phyloP scores from a whole-genome alignment of 2,888 invertebrate species.

The Mimas tiliae region DNA sequence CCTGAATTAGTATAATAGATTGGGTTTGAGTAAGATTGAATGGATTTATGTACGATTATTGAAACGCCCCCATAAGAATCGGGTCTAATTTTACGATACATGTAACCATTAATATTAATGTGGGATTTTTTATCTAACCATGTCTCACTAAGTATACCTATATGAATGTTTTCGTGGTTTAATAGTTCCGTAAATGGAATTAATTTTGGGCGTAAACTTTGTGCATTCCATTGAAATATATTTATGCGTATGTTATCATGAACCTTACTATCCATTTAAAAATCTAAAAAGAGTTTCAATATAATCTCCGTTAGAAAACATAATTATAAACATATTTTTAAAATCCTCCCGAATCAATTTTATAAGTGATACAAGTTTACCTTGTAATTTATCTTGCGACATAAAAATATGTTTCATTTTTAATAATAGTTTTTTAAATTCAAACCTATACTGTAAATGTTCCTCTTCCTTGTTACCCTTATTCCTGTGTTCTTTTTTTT shows the following conservation, averaged over 20 bases:
- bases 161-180: conserved; percentile 37
- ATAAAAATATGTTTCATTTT: not conserved
- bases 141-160: conserved; percentile 39
- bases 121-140: conserved; percentile 35
- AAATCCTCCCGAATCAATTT: conserved; percentile 22
- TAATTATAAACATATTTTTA: not conserved
- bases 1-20: not conserved
- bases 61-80: conserved; percentile 42
- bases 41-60: conserved; percentile 33
- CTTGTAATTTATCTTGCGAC: conserved; percentile 8
- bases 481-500: not conserved
- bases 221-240: conserved; percentile 22
- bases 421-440: conserved; percentile 1
- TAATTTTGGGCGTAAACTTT: conserved; percentile 37
- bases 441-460: not conserved
- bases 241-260: conserved; percentile 30
- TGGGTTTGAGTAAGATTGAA: conserved; percentile 27
- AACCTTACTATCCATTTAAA: conserved; percentile 35
- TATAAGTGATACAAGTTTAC: conserved; percentile 3
- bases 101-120: conserved; percentile 36
- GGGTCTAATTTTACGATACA: conserved; percentile 34
- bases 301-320: conserved; percentile 5
- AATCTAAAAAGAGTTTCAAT: conserved; percentile 11
- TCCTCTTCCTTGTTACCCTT: not conserved
- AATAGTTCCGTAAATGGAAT: conserved; percentile 33